phyloP scores from a whole-genome alignment of 2,113 vertebrate species.

The Rhadina sibilatrix region DNA sequence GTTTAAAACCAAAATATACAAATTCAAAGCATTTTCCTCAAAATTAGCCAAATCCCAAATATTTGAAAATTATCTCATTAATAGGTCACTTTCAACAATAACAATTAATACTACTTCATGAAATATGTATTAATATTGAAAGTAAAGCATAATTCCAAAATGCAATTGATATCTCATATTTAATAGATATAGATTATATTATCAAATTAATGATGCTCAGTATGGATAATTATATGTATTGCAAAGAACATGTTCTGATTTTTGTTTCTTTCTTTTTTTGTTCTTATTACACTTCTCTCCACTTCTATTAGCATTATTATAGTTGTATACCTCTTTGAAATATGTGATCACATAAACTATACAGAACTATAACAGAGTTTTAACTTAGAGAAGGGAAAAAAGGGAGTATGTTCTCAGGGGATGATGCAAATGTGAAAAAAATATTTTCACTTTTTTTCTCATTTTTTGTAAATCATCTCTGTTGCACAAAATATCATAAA shows the following conservation, averaged over 20 bases:
- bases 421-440: not conserved
- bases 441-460: not conserved
- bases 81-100: not conserved
- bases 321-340: not conserved
- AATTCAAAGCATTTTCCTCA: not conserved
- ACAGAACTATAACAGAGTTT: not conserved
- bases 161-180: not conserved
- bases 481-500: not conserved
- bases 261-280: not conserved
- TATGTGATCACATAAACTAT: not conserved
- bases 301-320: not conserved
- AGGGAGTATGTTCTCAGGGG: fast-evolving
- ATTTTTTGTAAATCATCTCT: not conserved
- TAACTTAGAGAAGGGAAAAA: not conserved
- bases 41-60: not conserved
- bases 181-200: not conserved
- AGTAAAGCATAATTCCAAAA: not conserved
- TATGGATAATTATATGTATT: not conserved
- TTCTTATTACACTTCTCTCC: not conserved
- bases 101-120: not conserved
- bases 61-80: not conserved
- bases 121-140: not conserved
- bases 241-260: not conserved
- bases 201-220: not conserved
- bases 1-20: not conserved